phyloP scores from a whole-genome alignment of 1,140 invertebrate genomes.

The Schlechtendalia chinensis region DNA sequence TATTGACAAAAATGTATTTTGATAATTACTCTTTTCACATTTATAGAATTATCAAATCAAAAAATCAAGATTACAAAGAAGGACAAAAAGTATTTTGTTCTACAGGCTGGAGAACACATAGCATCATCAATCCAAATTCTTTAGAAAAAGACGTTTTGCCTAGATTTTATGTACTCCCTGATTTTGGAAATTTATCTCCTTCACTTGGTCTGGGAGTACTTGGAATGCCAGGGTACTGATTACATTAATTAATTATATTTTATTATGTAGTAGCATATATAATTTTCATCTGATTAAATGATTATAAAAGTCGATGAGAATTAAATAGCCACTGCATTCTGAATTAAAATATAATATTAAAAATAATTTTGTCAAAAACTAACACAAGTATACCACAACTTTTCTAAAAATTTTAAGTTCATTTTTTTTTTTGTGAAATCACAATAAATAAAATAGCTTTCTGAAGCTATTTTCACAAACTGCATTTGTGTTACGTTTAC shows the following conservation, averaged over 20 bases:
- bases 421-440: no score
- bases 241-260: slow-evolving; percentile 51
- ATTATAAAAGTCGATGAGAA: no score
- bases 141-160: neutral
- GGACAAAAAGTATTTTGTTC: slow-evolving; percentile 62
- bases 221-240: slow-evolving; percentile 71
- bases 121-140: slow-evolving; percentile 55
- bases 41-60: slow-evolving; percentile 64
- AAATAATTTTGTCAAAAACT: no score
- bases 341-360: no score
- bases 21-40: neutral
- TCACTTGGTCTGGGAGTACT: slow-evolving; percentile 63
- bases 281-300: no score
- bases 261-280: no score
- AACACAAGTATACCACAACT: no score
- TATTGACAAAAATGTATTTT: neutral
- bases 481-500: no score
- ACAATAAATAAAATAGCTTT: no score
- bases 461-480: no score
- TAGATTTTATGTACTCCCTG: slow-evolving; percentile 58
- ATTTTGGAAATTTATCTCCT: slow-evolving; percentile 60
- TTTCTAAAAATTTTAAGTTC: no score
- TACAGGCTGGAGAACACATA: slow-evolving; percentile 64
- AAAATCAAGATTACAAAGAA: slow-evolving; percentile 63
- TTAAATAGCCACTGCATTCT: no score